These are phyloP conservation scores for Nasonia vitripennis DNA, from an alignment of 1,140 invertebrate genomes.

Conservation along the genomic window DNA sequence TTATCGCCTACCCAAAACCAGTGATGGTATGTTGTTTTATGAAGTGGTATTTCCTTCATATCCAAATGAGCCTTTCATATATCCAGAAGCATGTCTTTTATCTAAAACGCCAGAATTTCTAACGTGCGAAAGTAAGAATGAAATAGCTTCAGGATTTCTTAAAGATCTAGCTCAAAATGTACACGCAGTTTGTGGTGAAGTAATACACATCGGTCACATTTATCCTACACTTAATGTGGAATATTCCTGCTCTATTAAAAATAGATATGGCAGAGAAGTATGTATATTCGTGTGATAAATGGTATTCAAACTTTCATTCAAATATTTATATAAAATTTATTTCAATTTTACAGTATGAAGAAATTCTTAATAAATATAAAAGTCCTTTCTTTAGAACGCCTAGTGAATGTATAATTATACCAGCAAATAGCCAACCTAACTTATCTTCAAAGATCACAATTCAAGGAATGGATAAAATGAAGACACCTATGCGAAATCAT, in stretches of 20 bases:
- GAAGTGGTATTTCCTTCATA: slow-evolving; percentile 58
- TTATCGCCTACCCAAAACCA: slow-evolving; percentile 64
- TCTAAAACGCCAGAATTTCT: slow-evolving; percentile 51
- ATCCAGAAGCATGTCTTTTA: slow-evolving; percentile 61
- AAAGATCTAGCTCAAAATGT: slow-evolving; percentile 54
- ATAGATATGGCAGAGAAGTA: background rate
- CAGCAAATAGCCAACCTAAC: background rate
- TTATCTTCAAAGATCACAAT: slow-evolving; percentile 19
- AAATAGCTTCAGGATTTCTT: slow-evolving; percentile 52
- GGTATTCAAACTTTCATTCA: background rate
- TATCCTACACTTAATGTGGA: slow-evolving; percentile 14
- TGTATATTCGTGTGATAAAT: background rate
- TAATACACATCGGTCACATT: slow-evolving; percentile 51
- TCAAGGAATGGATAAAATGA: slow-evolving; percentile 27
- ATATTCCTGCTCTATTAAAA: slow-evolving; percentile 18
- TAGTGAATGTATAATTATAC: slow-evolving; percentile 4
- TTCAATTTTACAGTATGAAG: slow-evolving; percentile 6
- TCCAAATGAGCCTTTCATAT: slow-evolving; percentile 50
- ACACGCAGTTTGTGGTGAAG: slow-evolving; percentile 54
- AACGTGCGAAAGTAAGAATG: slow-evolving; percentile 47
- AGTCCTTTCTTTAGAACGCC: slow-evolving; percentile 9
- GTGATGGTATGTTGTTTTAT: slow-evolving; percentile 61
- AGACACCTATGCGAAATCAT: slow-evolving; percentile 18
- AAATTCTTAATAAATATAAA: background rate
- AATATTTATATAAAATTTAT: background rate